Percentiles rank a stretch among this genome's conserved stretches.
Conservation (phyloP, 1,140 invertebrate genomes). For the Tetragnatha versicolor region DNA sequence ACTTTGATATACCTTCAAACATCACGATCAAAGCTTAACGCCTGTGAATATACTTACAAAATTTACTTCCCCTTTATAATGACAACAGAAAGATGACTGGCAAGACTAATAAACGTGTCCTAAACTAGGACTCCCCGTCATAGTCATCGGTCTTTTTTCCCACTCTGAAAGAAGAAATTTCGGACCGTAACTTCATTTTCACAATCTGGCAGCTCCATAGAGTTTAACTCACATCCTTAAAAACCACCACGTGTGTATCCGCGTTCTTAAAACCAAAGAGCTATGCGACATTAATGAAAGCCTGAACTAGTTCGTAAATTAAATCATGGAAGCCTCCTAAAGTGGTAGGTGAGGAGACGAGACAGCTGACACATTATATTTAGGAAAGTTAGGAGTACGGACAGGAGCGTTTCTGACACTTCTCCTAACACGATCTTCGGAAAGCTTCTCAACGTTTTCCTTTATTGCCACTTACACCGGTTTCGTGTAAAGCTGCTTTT, state of each 20-base stretch:
- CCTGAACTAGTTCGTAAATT: slow-evolving; percentile 42
- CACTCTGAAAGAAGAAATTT: no score
- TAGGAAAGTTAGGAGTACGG: slow-evolving; percentile 25
- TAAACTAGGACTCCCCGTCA: no score
- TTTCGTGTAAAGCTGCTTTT: not conserved
- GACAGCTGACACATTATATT: slow-evolving; percentile 49
- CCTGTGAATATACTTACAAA: no score
- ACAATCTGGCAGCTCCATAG: not conserved
- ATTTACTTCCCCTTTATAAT: no score
- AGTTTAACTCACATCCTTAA: slow-evolving; percentile 1
- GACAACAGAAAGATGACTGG: no score
- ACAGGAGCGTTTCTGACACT: slow-evolving; percentile 40
- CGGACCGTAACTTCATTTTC: not conserved
- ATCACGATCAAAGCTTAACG: no score
- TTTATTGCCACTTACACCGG: slow-evolving; percentile 23
- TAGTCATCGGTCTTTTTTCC: no score
- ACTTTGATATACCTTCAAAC: no score
- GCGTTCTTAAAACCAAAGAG: slow-evolving; percentile 33
- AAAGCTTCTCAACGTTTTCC: slow-evolving; percentile 16
- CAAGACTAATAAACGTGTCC: no score
- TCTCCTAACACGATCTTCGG: slow-evolving; percentile 6
- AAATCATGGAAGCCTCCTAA: slow-evolving; percentile 43
- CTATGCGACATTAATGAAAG: slow-evolving; percentile 28
- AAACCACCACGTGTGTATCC: not conserved
- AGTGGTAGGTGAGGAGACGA: slow-evolving; percentile 6